phyloP scores from a whole-genome alignment of 2,888 invertebrate species.

The Petrophora chlorosata region DNA sequence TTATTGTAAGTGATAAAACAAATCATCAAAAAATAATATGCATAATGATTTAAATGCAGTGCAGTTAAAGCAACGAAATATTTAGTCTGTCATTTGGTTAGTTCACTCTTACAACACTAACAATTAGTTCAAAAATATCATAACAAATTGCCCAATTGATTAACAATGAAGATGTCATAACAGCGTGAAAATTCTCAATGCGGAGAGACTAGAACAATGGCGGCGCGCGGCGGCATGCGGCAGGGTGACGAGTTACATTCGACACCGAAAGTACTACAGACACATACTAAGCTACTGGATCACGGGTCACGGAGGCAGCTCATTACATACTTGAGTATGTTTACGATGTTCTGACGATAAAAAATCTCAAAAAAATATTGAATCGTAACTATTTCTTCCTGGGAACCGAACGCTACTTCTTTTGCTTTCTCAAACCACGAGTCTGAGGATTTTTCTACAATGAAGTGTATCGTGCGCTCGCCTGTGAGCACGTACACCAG shows the following conservation, averaged over 20 bases:
- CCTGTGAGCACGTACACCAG: constrained; percentile 56
- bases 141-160: constrained; percentile 6
- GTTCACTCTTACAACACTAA: constrained; percentile 10
- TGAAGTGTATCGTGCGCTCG: constrained; percentile 52
- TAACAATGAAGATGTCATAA: constrained; percentile 9
- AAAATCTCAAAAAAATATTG: constrained; percentile 55
- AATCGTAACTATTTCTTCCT: constrained; percentile 53
- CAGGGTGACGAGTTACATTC: constrained; percentile 10
- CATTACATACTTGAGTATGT: constrained; percentile 52
- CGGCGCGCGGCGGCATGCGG: too few relatives aligned
- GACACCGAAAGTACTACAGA: background rate
- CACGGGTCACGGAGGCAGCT: constrained; percentile 28
- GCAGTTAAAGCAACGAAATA: too few relatives aligned
- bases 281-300: too few relatives aligned
- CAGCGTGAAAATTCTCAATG: constrained; percentile 3
- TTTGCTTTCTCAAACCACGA: constrained; percentile 55
- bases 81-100: constrained; percentile 5
- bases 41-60: too few relatives aligned
- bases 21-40: too few relatives aligned
- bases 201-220: constrained; percentile 19
- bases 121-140: constrained; percentile 2
- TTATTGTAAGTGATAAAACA: too few relatives aligned
- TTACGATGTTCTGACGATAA: constrained; percentile 50
- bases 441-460: constrained; percentile 46
- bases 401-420: constrained; percentile 52